Base-by-base conservation (phyloP, 1,140 invertebrate species). In the Tribolium castaneum region DNA sequence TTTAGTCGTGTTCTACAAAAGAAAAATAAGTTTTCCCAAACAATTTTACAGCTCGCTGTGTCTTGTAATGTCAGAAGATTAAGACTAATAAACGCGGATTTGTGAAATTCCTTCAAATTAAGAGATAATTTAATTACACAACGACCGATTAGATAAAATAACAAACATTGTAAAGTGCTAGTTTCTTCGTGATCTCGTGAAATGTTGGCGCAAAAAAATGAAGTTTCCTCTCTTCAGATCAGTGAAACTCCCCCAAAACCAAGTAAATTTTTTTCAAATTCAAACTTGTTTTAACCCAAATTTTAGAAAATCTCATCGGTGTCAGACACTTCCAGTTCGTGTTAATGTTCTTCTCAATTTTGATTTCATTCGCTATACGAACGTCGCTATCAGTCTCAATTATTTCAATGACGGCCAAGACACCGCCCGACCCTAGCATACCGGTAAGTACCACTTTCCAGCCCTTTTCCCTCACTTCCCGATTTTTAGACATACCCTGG, bases 331-430 rank as follows among this genome's bases (percentile, higher is more conserved):
- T 35, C 30, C 59, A 66, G 12, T 35, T 34, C 14, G 30, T 35
- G 4, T 6, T 66, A 4, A 35, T 34, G 30, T 35, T 35, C 12
- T 35, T 66, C 30, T 35, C 59, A n/a, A 7, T 66, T 34, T 14
- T 39, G 4, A 35, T 66, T 9, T 34, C 14, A 6, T 66, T 66
- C 30, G 25, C 3, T 6, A 35, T 66, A 12, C 1, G 59, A 12
- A 35, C 30, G 1, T 35, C 59, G 75, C 89, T 93, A 80, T 92
- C 92, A 12, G 91, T 93, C 54, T 91, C 90, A 0, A 89, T 93
- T 19, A 92, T 93, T 0, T 92, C 92, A 7, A 93, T 93, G 92
- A 80, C 90, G 1, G 86, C 91, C 62, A 70, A 76, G n/a, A 62
- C 80, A 12, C 49, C 59, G 2, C 30, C 59, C 6, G 30, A 77